These are phyloP conservation scores for Zeus faber DNA, from an alignment of 2,113 vertebrate genomes.

Conservation along the genomic window DNA sequence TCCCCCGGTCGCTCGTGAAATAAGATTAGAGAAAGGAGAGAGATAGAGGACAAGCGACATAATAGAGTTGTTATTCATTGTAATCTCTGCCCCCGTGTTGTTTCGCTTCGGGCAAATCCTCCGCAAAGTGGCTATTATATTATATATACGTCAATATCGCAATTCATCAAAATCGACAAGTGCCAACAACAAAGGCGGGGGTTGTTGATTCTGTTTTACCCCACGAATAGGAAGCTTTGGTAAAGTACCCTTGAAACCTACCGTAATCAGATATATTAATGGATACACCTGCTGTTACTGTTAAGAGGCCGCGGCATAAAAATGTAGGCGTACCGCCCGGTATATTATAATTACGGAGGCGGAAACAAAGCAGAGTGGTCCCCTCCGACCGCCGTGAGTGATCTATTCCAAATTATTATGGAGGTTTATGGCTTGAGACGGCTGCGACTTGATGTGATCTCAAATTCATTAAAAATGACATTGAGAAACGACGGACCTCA, in stretches of 20 bases:
- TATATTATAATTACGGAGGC: conserved; percentile 56
- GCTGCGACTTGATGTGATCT: conserved; percentile 66
- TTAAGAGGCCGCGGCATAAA: conserved; percentile 29
- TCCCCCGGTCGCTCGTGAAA: conserved; percentile 53
- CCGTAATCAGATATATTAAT: conserved; percentile 24
- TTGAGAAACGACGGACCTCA: conserved; percentile 56
- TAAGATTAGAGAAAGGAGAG: conserved; percentile 62
- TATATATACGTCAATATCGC: conserved; percentile 42
- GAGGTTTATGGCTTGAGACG: conserved; percentile 72
- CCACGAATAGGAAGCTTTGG: too few species aligned
- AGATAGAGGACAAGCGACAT: conserved; percentile 51
- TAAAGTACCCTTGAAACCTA: not conserved
- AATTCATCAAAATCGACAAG: conserved; percentile 33
- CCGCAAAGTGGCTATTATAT: conserved; percentile 43
- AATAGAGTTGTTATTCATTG: conserved; percentile 64
- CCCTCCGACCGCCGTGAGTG: conserved; percentile 44
- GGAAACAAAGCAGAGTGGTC: conserved; percentile 35
- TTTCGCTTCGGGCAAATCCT: conserved; percentile 38
- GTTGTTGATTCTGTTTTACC: too few species aligned
- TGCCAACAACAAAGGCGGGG: conserved; percentile 18
- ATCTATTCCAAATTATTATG: conserved; percentile 66
- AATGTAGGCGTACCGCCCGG: conserved; percentile 52
- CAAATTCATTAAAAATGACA: conserved; percentile 74
- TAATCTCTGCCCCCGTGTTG: conserved; percentile 42
- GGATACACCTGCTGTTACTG: conserved; percentile 22